These are phyloP conservation scores for Montipora foliosa DNA, from an alignment of 64 coral and sea anemone species.

Conservation along the genomic window DNA sequence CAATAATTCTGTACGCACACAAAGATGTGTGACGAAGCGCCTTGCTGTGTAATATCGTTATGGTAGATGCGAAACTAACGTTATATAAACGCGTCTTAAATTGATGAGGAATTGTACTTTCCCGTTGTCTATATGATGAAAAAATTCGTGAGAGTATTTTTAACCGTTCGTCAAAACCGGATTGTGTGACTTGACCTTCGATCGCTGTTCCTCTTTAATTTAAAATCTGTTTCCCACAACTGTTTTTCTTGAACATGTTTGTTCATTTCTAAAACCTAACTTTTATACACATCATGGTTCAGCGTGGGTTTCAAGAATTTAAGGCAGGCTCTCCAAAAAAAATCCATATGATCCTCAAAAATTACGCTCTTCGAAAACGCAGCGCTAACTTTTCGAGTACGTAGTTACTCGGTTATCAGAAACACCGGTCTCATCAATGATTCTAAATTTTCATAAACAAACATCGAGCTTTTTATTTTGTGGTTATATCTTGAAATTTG, in stretches of 20 bases:
- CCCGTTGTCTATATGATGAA: not conserved
- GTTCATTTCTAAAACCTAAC: no score
- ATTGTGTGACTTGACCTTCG: no score
- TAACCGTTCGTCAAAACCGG: no score
- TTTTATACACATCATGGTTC: no score
- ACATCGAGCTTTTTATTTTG: not conserved
- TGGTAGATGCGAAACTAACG: constrained; percentile 7
- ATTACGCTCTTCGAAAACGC: no score
- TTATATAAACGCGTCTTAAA: not conserved
- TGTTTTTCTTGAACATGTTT: no score
- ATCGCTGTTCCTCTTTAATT: no score
- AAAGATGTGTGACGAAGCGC: not conserved
- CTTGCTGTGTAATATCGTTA: constrained; percentile 26
- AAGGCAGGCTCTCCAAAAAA: no score
- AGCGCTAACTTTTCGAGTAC: no score
- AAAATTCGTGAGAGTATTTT: not conserved
- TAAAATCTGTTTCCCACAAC: no score
- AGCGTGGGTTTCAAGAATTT: no score
- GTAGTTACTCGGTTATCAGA: not conserved
- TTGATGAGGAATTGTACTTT: not conserved
- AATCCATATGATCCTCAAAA: no score
- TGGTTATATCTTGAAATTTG: not conserved
- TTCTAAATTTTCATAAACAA: not conserved
- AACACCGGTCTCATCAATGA: constrained; percentile 1
- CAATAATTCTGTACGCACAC: not conserved